phyloP scores from a whole-genome alignment of 2,797 vertebrate genomes.

The Hybognathus amarus region DNA sequence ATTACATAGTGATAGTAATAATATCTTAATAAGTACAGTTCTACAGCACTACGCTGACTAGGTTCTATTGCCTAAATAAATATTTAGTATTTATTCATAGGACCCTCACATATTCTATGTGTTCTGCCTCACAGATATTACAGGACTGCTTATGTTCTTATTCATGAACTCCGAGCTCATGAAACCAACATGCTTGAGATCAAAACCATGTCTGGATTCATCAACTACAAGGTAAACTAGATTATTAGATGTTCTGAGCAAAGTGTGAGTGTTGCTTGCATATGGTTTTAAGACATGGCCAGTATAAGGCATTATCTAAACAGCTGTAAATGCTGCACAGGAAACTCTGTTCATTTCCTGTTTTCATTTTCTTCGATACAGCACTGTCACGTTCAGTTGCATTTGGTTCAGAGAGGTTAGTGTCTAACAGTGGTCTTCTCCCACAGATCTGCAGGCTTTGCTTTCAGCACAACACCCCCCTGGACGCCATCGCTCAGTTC shows the following conservation, averaged over 20 bases:
- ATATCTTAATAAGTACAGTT: too few relatives aligned
- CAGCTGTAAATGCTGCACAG: background rate
- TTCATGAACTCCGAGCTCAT: constrained; percentile 94
- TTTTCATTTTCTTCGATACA: constrained; percentile 19
- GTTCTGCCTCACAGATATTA: constrained; percentile 84
- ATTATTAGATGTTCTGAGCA: background rate
- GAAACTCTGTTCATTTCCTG: constrained; percentile 27
- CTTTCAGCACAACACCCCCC: constrained; percentile 97
- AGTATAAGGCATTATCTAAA: background rate
- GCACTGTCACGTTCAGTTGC: background rate
- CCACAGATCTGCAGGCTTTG: constrained; percentile 93
- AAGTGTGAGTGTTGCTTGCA: background rate
- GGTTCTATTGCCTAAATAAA: background rate
- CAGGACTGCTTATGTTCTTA: constrained; percentile 91
- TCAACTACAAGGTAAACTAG: constrained; percentile 92
- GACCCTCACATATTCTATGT: background rate
- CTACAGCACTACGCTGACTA: background rate
- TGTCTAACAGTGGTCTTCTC: background rate
- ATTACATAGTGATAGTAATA: too few relatives aligned
- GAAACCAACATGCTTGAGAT: constrained; percentile 99
- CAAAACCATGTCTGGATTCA: constrained; percentile 97
- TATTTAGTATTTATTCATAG: background rate
- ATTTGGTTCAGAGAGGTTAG: background rate
- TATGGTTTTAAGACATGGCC: background rate
- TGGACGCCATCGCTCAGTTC: constrained; percentile 97